Conservation (phyloP, 2,797 vertebrate genomes). For the Eidolon dupreanum region DNA sequence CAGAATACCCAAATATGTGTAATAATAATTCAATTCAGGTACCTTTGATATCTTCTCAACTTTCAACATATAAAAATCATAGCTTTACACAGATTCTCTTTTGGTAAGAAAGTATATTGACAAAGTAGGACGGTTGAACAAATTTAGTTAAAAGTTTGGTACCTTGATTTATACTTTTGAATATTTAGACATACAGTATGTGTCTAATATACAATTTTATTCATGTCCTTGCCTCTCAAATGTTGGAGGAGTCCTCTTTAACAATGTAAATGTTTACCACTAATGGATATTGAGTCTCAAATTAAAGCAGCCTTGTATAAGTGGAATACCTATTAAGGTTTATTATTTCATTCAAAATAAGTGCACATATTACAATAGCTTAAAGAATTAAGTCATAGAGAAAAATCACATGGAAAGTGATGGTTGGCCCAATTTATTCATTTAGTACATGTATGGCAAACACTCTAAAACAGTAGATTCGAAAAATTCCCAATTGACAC, state of each 20-base stretch:
- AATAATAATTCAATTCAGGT: neutral
- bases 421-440: neutral
- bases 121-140: neutral
- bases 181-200: neutral
- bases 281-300: neutral
- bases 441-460: constrained; percentile 61
- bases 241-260: neutral
- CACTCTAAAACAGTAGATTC: constrained; percentile 55
- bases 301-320: constrained; percentile 33
- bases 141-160: neutral
- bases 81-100: neutral
- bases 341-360: neutral
- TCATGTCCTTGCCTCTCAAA: neutral
- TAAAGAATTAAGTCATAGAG: constrained; percentile 52
- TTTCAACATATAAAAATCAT: neutral
- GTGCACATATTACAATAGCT: neutral
- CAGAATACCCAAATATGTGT: neutral
- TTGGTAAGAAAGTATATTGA: neutral
- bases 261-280: neutral
- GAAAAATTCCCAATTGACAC: constrained; percentile 63
- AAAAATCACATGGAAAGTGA: constrained; percentile 59
- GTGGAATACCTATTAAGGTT: neutral
- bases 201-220: neutral
- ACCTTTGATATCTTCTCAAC: neutral
- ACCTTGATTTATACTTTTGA: neutral